A percentile compares a stretch with the other conserved stretches of the same genome.
phyloP scores from a whole-genome alignment of 2,888 invertebrate genomes.

The Stenichneumon culpator region DNA sequence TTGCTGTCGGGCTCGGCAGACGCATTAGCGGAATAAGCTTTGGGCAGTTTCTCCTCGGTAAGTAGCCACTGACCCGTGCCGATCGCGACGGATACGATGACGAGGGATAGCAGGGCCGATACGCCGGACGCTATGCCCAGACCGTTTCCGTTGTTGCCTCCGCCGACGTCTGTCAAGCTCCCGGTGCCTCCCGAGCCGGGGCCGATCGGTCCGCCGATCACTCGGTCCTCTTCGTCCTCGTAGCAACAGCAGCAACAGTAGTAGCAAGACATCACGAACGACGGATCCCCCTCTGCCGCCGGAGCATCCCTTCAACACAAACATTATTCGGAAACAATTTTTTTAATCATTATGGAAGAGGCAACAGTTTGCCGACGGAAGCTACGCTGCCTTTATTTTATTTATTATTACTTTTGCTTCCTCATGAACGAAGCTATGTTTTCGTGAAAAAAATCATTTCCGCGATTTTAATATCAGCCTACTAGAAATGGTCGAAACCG shows the following conservation, averaged over 20 bases:
- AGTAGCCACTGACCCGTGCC: conserved; percentile 94
- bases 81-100: conserved; percentile 91
- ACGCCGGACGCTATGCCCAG: conserved; percentile 84
- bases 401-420: too few species aligned
- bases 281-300: conserved; percentile 76
- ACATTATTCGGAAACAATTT: not conserved
- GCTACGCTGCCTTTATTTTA: too few species aligned
- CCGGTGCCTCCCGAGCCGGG: conserved; percentile 58
- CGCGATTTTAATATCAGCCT: too few species aligned
- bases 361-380: too few species aligned
- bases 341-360: not conserved
- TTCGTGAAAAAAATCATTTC: too few species aligned
- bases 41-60: conserved; percentile 94
- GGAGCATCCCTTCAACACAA: conserved; percentile 76
- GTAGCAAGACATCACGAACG: conserved; percentile 81
- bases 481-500: too few species aligned
- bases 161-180: conserved; percentile 69
- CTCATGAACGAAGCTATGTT: too few species aligned
- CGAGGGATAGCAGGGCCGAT: conserved; percentile 90
- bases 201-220: conserved; percentile 60
- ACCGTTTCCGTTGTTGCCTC: conserved; percentile 75
- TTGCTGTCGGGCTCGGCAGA: conserved; percentile 91
- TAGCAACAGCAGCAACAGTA: conserved; percentile 79
- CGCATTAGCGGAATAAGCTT: conserved; percentile 90
- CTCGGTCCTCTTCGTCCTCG: conserved; percentile 68